phyloP scores from a whole-genome alignment of 2,797 vertebrate species.

The Euphonia xanthogaster region DNA sequence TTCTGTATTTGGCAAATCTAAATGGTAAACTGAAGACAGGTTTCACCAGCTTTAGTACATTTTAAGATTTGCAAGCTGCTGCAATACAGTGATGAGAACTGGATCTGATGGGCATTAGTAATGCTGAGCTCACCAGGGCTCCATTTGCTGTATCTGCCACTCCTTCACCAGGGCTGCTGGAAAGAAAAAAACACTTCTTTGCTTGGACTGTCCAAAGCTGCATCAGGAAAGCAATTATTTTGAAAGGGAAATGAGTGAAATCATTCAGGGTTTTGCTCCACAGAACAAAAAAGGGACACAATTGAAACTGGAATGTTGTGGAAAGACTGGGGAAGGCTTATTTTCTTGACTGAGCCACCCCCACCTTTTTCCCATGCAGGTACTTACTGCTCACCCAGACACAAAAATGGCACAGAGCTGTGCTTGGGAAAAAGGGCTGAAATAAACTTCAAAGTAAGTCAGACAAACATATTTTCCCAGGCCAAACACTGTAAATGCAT shows the following conservation, averaged over 20 bases:
- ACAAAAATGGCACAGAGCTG: neutral
- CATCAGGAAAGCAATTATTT: conserved; percentile 30
- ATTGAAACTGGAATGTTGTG: neutral
- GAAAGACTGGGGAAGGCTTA: neutral
- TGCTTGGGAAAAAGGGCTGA: neutral
- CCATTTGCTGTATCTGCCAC: neutral
- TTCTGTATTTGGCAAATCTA: neutral
- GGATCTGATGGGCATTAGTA: conserved; percentile 35
- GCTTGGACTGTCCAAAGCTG: neutral
- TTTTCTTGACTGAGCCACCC: neutral
- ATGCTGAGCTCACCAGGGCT: neutral
- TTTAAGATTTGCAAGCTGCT: neutral
- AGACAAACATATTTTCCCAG: neutral
- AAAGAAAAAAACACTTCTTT: neutral
- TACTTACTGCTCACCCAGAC: neutral
- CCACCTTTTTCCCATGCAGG: neutral
- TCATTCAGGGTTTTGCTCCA: neutral
- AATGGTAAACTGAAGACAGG: conserved; percentile 38
- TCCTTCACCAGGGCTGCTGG: neutral
- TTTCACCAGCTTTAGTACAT: conserved; percentile 23
- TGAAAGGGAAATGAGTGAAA: conserved; percentile 34
- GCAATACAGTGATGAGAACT: conserved; percentile 6
- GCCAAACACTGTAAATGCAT: neutral
- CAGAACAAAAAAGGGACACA: neutral
- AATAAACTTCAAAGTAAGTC: neutral